Evolutionary conservation across 30 jellyfish, hydroid and myxozoan species (phyloP).

Genomic region (Pseudorhiza aurosa): DNA sequence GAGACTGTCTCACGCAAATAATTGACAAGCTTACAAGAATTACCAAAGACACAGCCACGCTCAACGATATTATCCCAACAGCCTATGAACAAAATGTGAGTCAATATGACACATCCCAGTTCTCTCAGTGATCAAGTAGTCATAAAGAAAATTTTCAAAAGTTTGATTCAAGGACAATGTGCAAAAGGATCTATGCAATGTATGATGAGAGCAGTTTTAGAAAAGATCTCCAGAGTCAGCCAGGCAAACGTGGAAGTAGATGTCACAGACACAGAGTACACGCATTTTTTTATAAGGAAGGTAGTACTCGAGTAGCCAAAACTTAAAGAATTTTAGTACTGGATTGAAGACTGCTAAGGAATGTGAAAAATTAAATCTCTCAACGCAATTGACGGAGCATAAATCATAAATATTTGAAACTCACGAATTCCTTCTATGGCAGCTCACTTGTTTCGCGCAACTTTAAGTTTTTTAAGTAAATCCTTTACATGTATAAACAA

Average conservation of each 20-base stretch:
- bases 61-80: slow-evolving; percentile 15
- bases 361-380: too few species aligned
- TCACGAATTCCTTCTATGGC: too few species aligned
- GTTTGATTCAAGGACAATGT: slow-evolving; percentile 14
- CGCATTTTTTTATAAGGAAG: too few species aligned
- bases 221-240: slow-evolving; percentile 22
- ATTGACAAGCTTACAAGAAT: slow-evolving; percentile 16
- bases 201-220: slow-evolving; percentile 2
- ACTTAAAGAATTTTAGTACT: too few species aligned
- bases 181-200: slow-evolving; percentile 11
- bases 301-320: too few species aligned
- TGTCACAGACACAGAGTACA: too few species aligned
- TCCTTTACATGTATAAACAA: too few species aligned
- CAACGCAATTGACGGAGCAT: too few species aligned
- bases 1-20: slow-evolving; percentile 47
- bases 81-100: slow-evolving; percentile 24
- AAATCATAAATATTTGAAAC: too few species aligned
- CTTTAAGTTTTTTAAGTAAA: too few species aligned
- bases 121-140: slow-evolving; percentile 22
- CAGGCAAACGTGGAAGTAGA: slow-evolving; percentile 15
- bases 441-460: too few species aligned
- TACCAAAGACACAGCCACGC: slow-evolving; percentile 33
- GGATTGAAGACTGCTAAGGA: too few species aligned
- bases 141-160: slow-evolving; percentile 18
- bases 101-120: neutral